Conservation (phyloP, 2,113 vertebrate species). For the Emydura subglobosa region DNA sequence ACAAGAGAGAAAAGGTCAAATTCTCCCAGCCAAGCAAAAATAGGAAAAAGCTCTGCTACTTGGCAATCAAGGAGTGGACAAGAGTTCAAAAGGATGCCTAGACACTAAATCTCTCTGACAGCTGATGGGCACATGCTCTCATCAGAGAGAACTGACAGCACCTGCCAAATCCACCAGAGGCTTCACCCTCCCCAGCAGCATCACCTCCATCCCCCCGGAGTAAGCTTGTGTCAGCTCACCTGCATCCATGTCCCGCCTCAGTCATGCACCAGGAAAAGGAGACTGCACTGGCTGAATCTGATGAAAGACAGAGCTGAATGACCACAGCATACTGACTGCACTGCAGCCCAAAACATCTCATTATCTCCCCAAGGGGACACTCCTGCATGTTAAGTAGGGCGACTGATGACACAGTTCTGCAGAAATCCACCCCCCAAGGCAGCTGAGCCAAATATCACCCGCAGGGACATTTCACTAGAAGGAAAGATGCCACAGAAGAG, state of each 20-base stretch:
- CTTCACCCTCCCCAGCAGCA: fast-evolving
- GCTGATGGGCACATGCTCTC: fast-evolving
- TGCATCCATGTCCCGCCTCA: fast-evolving
- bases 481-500: conserved; percentile 52
- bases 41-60: neutral
- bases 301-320: fast-evolving
- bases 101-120: neutral
- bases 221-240: neutral
- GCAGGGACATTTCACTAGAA: neutral
- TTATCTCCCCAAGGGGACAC: conserved; percentile 3
- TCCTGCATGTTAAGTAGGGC: conserved; percentile 26
- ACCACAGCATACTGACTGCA: neutral
- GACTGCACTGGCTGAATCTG: neutral
- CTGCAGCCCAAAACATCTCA: conserved; percentile 22
- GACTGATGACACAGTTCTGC: neutral
- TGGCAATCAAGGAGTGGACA: fast-evolving
- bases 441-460: conserved; percentile 68
- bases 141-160: neutral
- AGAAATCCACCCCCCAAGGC: conserved; percentile 41
- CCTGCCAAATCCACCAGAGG: neutral
- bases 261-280: neutral
- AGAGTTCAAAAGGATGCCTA: neutral
- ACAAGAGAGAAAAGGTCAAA: neutral
- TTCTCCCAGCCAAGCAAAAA: fast-evolving
- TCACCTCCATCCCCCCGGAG: neutral